Conservation (phyloP, 2,888 invertebrate species). For the Synergus gifuensis region DNA sequence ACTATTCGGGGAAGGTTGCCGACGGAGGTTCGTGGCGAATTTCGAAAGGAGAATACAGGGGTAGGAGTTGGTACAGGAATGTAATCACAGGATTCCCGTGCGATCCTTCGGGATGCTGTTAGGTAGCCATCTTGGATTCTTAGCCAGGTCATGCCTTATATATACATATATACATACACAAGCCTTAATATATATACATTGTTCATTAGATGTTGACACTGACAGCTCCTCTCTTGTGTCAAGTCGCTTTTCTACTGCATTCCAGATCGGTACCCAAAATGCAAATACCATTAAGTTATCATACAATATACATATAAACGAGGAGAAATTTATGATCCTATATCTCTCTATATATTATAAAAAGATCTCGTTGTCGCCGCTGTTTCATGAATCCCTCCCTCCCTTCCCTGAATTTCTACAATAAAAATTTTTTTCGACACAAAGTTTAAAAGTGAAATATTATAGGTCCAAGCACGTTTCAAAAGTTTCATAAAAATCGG, state of each 20-base stretch:
- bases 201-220: conserved; percentile 40
- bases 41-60: conserved; percentile 43
- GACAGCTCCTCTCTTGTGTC: conserved; percentile 41
- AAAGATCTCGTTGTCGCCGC: no score
- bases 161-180: conserved; percentile 53
- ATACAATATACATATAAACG: background rate
- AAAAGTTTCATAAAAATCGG: no score
- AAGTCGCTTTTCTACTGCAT: conserved; percentile 37
- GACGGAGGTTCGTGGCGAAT: conserved; percentile 34
- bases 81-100: conserved; percentile 77
- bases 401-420: no score
- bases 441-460: no score
- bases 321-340: background rate
- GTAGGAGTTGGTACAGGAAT: conserved; percentile 69
- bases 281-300: background rate
- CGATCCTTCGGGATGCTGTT: conserved; percentile 73
- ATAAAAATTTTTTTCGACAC: no score
- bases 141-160: conserved; percentile 69
- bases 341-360: no score
- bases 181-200: conserved; percentile 8
- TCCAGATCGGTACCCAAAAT: conserved; percentile 17
- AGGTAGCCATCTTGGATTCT: conserved; percentile 76
- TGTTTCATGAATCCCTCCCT: no score
- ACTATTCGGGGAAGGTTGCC: conserved; percentile 52
- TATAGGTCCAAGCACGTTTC: no score